Evolutionary conservation across 2,888 invertebrate genomes (phyloP).

Genomic region (Loripinus fragilis): DNA sequence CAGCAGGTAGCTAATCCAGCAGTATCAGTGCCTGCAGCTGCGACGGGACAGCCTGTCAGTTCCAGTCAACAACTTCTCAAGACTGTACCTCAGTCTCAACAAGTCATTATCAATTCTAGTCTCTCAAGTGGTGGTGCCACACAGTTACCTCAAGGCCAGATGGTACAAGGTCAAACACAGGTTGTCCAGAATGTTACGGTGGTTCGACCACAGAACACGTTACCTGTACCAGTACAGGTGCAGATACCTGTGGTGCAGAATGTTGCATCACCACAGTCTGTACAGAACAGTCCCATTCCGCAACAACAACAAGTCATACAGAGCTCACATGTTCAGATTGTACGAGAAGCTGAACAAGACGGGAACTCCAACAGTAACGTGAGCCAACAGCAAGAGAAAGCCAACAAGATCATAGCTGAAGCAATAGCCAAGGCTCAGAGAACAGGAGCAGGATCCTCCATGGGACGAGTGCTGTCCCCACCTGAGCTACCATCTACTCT

Average conservation of each 20-base stretch:
- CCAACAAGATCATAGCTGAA: conserved; percentile 75
- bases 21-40: conserved; percentile 28
- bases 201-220: background rate
- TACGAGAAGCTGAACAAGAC: background rate
- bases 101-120: conserved; percentile 36
- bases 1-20: conserved; percentile 30
- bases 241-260: conserved; percentile 20
- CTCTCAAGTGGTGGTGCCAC: conserved; percentile 19
- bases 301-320: background rate
- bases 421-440: conserved; percentile 76
- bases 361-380: background rate
- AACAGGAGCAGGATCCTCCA: conserved; percentile 48
- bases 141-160: conserved; percentile 1
- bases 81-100: conserved; percentile 35
- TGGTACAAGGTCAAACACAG: conserved; percentile 13
- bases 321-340: background rate
- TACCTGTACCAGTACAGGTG: conserved; percentile 4
- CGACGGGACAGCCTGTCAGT: conserved; percentile 17
- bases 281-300: background rate
- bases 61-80: conserved; percentile 13
- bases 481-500: conserved; percentile 70
- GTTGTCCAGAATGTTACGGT: background rate
- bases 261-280: background rate
- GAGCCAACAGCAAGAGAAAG: conserved; percentile 69
- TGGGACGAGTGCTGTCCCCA: conserved; percentile 61